Conservation (phyloP, 2,797 vertebrate genomes). For the Syndactyla subalaris region DNA sequence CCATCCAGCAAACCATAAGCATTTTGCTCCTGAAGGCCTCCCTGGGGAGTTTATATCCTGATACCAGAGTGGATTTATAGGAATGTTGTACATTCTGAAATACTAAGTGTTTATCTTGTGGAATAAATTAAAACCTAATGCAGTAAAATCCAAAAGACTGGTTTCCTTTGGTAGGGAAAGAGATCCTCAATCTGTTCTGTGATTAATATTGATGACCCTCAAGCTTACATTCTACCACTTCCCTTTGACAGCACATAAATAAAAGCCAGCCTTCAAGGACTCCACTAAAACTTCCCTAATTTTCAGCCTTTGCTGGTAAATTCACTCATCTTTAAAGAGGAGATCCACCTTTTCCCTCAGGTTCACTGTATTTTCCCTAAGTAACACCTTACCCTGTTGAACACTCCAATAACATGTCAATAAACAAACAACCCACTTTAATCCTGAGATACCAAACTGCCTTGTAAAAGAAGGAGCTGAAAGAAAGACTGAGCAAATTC, state of each 20-base stretch:
- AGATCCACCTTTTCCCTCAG: background rate
- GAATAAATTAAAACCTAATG: background rate
- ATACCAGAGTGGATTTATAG: background rate
- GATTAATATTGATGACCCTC: background rate
- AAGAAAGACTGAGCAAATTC: background rate
- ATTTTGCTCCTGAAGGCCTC: background rate
- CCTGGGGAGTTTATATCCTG: background rate
- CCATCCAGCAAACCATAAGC: background rate
- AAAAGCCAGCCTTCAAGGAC: background rate
- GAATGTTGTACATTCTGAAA: background rate
- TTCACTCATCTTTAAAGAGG: background rate
- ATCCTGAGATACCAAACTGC: background rate
- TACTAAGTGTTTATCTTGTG: background rate
- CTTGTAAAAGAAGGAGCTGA: background rate
- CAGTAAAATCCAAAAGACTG: background rate
- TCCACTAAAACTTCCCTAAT: background rate
- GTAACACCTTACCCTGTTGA: background rate
- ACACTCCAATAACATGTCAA: background rate
- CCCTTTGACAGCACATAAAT: background rate
- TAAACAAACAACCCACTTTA: background rate
- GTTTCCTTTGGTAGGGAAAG: background rate
- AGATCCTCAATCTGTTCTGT: background rate
- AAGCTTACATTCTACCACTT: background rate
- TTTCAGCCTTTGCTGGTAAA: background rate
- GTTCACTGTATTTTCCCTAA: background rate